Conservation (phyloP, 2,797 vertebrate genomes). For the Melopsittacus undulatus region DNA sequence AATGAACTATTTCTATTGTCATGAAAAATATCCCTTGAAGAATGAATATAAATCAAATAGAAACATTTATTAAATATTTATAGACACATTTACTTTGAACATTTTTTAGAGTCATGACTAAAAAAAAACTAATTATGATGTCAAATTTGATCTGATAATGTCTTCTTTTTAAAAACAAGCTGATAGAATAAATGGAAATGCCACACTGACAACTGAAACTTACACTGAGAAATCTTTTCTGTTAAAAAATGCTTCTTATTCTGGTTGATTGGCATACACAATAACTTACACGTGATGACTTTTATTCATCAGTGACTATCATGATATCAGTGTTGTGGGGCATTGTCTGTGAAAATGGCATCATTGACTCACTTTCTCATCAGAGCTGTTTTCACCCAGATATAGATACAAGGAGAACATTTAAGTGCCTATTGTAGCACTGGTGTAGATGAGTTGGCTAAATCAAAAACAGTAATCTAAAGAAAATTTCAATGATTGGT, state of each 20-base stretch:
- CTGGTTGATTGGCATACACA: background rate
- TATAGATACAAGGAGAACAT: background rate
- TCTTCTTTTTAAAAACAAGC: background rate
- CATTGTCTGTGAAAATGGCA: background rate
- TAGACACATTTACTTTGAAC: background rate
- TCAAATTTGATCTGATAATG: background rate
- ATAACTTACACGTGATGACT: background rate
- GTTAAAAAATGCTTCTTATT: conserved; percentile 8
- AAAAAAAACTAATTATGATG: background rate
- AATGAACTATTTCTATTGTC: background rate
- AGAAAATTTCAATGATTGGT: background rate
- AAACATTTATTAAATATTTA: background rate
- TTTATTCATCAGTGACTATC: conserved; percentile 1
- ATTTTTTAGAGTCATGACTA: background rate
- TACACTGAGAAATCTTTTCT: background rate
- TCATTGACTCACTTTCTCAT: background rate
- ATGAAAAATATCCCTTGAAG: background rate
- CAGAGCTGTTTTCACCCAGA: background rate
- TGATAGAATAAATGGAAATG: background rate
- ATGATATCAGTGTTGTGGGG: background rate
- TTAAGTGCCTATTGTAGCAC: background rate
- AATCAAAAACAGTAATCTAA: background rate
- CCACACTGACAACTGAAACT: background rate
- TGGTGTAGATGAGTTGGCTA: background rate
- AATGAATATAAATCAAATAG: background rate